Base-by-base conservation (phyloP, 1,140 invertebrate species). In the Oncopodura yosiiana region DNA sequence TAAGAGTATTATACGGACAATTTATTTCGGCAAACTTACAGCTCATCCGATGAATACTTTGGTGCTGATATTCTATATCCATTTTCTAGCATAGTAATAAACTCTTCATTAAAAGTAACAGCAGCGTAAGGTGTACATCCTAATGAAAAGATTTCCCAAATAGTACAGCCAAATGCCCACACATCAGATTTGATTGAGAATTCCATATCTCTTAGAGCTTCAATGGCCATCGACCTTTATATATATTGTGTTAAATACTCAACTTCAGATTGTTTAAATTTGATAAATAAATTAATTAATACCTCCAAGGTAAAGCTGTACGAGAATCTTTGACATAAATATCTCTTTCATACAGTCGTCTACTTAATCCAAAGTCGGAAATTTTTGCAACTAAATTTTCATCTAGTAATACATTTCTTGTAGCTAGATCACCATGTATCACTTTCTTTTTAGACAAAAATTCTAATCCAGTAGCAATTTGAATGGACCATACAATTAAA, bases 1-100 rank as follows among this genome's bases (percentile, higher is more conserved):
- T 14, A n/a, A n/a, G n/a, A n/a, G n/a, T n/a, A n/a, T n/a, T n/a
- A n/a, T n/a, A n/a, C n/a, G n/a, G n/a, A n/a, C n/a, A n/a, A n/a
- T n/a, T n/a, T n/a, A n/a, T n/a, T n/a, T n/a, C n/a, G n/a, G n/a
- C n/a, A n/a, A 32, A 6, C 44, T 11, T 30, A 46, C 44, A 14
- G 2, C 9, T 19, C 9, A 3, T 42, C 39, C 2, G 18, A 11
- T 21, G 16, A 19, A 16, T 50, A 50, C 39, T 39, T 38, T 23
- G 74, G 74, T 52, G 65, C 66, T 27, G 68, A 68, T 70, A 74
- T 73, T 34, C 72, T 58, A 50, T 72, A 73, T 5, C 74, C 74
- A 52, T 66, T 65, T 53, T 72, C 68, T 3, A 75, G 18, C 2
- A 24, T 2, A 2, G 2, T 16, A n/a, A 39, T 36, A 52, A 52